Evolutionary conservation across 2,113 vertebrate species (phyloP).

Genomic region (Rhea americana): DNA sequence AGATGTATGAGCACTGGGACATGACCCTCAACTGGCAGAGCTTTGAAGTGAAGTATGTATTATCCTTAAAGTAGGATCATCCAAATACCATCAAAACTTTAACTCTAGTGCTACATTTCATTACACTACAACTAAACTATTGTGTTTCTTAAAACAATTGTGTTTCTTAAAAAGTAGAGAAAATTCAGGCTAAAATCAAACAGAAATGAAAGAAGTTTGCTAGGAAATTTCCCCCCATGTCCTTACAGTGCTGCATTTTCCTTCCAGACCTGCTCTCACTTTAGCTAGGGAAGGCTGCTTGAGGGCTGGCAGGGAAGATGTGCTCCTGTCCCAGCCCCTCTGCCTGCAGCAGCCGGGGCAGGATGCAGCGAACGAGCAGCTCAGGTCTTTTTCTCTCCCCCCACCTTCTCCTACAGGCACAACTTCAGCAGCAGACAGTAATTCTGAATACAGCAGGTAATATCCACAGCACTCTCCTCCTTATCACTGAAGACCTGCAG

Average conservation of each 20-base stretch:
- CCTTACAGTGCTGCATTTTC: neutral
- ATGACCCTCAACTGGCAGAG: neutral
- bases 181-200: neutral
- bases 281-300: neutral
- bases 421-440: neutral
- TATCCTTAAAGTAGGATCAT: neutral
- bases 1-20: neutral
- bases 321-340: neutral
- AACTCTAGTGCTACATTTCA: neutral
- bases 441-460: neutral
- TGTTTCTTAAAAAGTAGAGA: neutral
- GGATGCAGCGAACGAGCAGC: neutral
- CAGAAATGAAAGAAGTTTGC: neutral
- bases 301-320: neutral
- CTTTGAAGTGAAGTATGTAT: accelerated
- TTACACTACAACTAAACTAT: neutral
- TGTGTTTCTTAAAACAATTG: neutral
- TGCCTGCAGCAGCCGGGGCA: neutral
- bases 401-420: neutral
- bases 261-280: neutral
- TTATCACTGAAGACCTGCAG: neutral
- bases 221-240: neutral
- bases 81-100: neutral
- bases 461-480: neutral
- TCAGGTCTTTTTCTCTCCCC: neutral